Base-by-base conservation (phyloP, 2,888 invertebrate species). In the Cheilosia variabilis region DNA sequence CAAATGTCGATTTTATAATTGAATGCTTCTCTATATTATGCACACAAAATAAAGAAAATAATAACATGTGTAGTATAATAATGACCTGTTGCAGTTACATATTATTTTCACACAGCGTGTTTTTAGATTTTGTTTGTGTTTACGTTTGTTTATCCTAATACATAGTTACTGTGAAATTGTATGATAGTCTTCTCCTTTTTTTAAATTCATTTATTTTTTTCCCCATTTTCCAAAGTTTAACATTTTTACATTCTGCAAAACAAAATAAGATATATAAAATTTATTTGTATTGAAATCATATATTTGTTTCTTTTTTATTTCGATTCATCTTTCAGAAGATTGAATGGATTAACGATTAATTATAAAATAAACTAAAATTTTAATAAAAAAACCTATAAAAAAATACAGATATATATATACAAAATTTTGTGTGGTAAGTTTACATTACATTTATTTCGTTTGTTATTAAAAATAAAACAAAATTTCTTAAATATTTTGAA, bases 361-460 rank as follows among this genome's bases (percentile, higher is more conserved):
- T 89, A 87, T 87, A 84, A 81, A 88, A 71, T 77, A 77, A 87
- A 87, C 57, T 31, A 58, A 63, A 71, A 69, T 57, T 47, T 53
- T 24, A 77, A 22, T 22, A 68, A 41, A 66, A 58, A 87, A 80
- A 6, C 0, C 88, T 88, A 89, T 73, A 88, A 86, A 76, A 76
- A 83, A 84, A 86, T 86, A 87, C 69, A 79, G 66, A 86, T 79
- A 87, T 87, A 82, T 86, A 81, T 83, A 80, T 80, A 75, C 89
- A 88, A 90, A 91, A 91, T 92, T 92, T 92, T 92, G 92, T 92
- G 92, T 92, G 92, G 92, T 92, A 92, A 92, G 92, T 92, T 92
- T 89, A 88, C 90, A 90, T 89, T 89, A 71, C 60, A 83, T 75
- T 83, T 83, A 83, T 79, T 87, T 87, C 57, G 66, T 81, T 87